phyloP scores from a whole-genome alignment of 2,888 invertebrate genomes.

The Drosophila cognata region DNA sequence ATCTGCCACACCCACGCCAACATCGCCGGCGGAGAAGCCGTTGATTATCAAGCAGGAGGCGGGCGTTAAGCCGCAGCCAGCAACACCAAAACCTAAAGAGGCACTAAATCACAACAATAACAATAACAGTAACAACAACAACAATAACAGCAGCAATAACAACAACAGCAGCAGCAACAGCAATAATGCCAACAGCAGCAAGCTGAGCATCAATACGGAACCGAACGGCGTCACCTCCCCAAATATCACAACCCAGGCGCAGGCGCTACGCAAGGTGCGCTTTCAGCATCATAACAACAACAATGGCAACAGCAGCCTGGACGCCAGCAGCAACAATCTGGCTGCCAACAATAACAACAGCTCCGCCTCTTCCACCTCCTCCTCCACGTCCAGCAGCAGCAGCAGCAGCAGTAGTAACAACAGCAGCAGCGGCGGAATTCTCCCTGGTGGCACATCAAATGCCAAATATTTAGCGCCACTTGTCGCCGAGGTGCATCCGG shows the following conservation, averaged over 20 bases:
- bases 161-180: slow-evolving; percentile 42
- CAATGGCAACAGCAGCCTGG: slow-evolving; percentile 51
- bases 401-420: slow-evolving; percentile 32
- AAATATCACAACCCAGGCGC: slow-evolving; percentile 47
- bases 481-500: slow-evolving; percentile 84
- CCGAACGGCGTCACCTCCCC: slow-evolving; percentile 58
- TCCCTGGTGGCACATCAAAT: slow-evolving; percentile 70
- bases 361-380: slow-evolving; percentile 51
- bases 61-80: slow-evolving; percentile 43
- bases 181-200: slow-evolving; percentile 44
- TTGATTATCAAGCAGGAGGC: slow-evolving; percentile 61
- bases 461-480: slow-evolving; percentile 83
- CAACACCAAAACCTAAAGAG: slow-evolving; percentile 49
- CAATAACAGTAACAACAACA: slow-evolving; percentile 43
- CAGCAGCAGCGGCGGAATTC: slow-evolving; percentile 37
- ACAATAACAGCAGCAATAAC: slow-evolving; percentile 34
- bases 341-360: slow-evolving; percentile 33
- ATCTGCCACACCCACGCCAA: slow-evolving; percentile 70
- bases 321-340: slow-evolving; percentile 39
- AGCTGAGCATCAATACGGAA: slow-evolving; percentile 54
- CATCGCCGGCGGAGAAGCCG: slow-evolving; percentile 54
- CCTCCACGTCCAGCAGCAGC: slow-evolving; percentile 32
- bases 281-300: slow-evolving; percentile 67
- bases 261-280: slow-evolving; percentile 69
- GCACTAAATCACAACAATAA: slow-evolving; percentile 46